Evolutionary conservation across 1,140 invertebrate genomes (phyloP), one percentile per base, ranked within the genome.

Genomic region (Aphaenogaster rudis): DNA sequence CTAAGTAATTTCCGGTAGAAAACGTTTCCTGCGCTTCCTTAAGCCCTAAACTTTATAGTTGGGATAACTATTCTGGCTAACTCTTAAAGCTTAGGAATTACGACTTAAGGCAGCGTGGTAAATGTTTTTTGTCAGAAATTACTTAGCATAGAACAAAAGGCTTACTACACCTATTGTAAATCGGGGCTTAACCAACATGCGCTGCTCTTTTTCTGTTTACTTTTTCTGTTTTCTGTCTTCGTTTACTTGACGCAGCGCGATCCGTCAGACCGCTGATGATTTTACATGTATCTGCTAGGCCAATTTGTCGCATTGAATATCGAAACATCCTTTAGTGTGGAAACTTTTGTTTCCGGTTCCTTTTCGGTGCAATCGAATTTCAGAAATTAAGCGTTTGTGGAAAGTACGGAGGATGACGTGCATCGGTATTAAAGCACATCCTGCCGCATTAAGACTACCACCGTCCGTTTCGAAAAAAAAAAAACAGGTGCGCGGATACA

Each of bases 401-500:
- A 61, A 63, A 48, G 11, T n/a, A 72, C 9, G 17, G 11, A 61
- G 36, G 13, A 69, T 45, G 21, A 17, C n/a, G 54, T 54, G 79
- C 15, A 57, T 72, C 66, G 69, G 45, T 39, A 48, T 61, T 61
- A 50, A 74, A 28, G 33, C 9, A 63, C 69, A 76, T 84, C 80
- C 80, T 74, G 54, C 28, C 42, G 42, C 42, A 74, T 76, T 84
- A 84, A 61, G 67, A 0, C 21, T 11, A n/a, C 42, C 7, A n/a
- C 7, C 54, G 57, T 36, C 0, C 42, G 42, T 82, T 82, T 48
- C 42, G 80, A 28, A 28, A 2, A 21, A 52, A 81, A 63, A 17
- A 45, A 84, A 84, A 74, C 80, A 84, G 80, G 80, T 84, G 78
- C n/a, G 42, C 69, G 36, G 33, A 54, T 54, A 66, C 45, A 36